These are phyloP conservation scores for Steinernema khuongi DNA, from an alignment of 1,140 invertebrate genomes.

Conservation along the genomic window DNA sequence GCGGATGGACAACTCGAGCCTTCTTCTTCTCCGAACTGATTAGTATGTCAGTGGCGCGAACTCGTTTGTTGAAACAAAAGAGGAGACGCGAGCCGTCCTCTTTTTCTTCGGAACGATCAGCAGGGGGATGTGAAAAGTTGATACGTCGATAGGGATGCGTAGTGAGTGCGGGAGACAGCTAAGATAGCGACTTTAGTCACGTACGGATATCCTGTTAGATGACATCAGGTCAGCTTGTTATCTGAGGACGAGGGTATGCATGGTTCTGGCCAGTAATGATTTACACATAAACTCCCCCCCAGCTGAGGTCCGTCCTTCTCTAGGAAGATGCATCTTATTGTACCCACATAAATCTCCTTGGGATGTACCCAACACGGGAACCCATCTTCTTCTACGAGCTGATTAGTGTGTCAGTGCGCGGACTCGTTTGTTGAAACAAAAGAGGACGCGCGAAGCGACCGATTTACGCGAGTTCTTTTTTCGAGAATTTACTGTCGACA, in stretches of 20 bases:
- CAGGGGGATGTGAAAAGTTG: neutral
- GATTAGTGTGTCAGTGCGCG: neutral
- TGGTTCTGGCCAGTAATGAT: no score
- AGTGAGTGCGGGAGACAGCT: no score
- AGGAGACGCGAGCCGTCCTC: neutral
- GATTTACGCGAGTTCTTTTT: neutral
- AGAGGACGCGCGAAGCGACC: neutral
- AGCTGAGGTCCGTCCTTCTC: no score
- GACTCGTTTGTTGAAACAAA: constrained; percentile 11
- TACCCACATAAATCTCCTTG: no score
- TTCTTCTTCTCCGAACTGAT: neutral
- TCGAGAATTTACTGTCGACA: neutral
- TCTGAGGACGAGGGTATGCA: no score
- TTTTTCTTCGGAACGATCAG: no score
- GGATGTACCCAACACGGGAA: no score
- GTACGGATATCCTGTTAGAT: no score
- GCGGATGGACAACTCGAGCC: neutral
- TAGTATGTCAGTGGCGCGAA: neutral
- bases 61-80: constrained; percentile 11
- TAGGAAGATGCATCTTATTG: no score
- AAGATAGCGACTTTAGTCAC: no score
- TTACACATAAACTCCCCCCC: no score
- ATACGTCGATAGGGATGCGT: no score
- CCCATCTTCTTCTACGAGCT: neutral
- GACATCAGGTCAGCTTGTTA: neutral